Conservation (phyloP, 2,797 vertebrate genomes). For the Molossus molossus region DNA sequence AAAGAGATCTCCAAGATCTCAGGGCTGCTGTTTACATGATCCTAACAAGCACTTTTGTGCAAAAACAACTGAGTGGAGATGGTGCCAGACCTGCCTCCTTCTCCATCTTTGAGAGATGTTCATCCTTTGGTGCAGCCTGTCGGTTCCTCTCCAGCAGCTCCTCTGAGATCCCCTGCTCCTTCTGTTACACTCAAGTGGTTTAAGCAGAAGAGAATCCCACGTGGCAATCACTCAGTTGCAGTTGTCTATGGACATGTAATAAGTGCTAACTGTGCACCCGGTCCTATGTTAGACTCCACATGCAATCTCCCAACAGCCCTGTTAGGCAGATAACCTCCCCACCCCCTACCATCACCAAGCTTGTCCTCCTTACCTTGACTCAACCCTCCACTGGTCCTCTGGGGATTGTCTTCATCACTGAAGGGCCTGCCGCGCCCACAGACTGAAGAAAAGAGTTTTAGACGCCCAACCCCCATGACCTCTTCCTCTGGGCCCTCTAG, state of each 20-base stretch:
- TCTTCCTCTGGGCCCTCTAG: background rate
- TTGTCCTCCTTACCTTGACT: background rate
- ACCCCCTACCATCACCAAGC: background rate
- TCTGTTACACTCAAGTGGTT: rapidly evolving
- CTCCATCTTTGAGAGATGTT: background rate
- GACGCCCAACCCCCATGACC: background rate
- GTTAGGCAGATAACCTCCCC: background rate
- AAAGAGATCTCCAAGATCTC: background rate
- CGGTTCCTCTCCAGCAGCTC: background rate
- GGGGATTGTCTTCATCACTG: background rate
- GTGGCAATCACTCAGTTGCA: background rate
- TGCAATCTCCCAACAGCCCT: background rate
- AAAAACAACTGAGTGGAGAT: background rate
- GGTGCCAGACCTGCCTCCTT: background rate
- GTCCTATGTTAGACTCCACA: background rate
- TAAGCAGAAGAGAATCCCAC: background rate
- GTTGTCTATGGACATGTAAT: background rate
- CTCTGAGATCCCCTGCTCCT: background rate
- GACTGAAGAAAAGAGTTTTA: background rate
- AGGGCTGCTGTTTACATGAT: background rate
- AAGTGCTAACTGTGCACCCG: background rate
- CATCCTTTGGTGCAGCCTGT: background rate
- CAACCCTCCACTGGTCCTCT: background rate
- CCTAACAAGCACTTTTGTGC: background rate
- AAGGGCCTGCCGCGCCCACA: background rate